A percentile compares a stretch with the other conserved stretches of the same genome.
phyloP scores from a whole-genome alignment of 1,140 invertebrate genomes.

The Brachionus manjavacas region DNA sequence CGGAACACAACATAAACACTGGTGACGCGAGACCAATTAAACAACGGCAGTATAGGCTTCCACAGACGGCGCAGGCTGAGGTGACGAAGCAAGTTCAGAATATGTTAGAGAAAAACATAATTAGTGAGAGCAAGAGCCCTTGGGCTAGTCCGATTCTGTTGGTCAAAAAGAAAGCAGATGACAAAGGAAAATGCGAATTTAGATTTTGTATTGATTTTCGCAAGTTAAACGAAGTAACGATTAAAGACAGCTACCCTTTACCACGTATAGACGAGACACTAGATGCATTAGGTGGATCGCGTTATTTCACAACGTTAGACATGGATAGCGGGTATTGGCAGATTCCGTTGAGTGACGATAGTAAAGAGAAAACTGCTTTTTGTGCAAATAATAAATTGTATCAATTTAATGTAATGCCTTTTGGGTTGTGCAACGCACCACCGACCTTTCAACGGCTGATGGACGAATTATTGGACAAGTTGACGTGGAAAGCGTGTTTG shows the following conservation, averaged over 20 bases:
- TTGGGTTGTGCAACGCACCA: neutral
- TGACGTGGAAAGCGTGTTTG: neutral
- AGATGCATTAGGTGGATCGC: neutral
- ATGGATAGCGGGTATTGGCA: neutral
- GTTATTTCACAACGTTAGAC: neutral
- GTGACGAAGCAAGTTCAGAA: neutral
- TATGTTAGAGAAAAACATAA: constrained; percentile 26
- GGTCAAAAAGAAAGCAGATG: constrained; percentile 43
- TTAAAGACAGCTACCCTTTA: constrained; percentile 30
- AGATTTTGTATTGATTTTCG: constrained; percentile 42
- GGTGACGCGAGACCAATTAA: constrained; percentile 13
- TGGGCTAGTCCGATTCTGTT: constrained; percentile 45
- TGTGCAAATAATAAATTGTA: neutral
- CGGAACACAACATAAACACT: neutral
- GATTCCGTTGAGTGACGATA: neutral
- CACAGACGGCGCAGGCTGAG: neutral
- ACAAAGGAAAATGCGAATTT: constrained; percentile 1
- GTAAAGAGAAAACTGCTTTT: constrained; percentile 27
- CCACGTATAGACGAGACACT: neutral
- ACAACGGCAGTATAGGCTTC: neutral
- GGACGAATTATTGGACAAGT: neutral
- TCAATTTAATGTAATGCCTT: constrained; percentile 20
- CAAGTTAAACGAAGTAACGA: constrained; percentile 29
- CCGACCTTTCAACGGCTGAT: neutral
- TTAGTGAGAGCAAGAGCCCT: constrained; percentile 42